Percentiles rank a stretch among this genome's conserved stretches.
Conservation (phyloP, 1,140 invertebrate genomes). For the Nephila pilipes region DNA sequence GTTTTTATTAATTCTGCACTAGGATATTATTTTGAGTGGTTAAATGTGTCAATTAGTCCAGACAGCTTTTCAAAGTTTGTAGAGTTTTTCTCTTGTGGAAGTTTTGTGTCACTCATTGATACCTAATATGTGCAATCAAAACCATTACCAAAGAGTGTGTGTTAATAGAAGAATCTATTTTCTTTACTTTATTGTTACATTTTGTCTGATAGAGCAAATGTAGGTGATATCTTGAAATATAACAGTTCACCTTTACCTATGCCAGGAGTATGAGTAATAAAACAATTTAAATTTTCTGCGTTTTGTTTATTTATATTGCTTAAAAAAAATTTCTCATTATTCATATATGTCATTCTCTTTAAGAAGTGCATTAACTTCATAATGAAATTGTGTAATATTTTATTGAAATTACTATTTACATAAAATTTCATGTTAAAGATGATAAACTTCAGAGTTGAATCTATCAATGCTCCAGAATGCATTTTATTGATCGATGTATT, state of each 20-base stretch:
- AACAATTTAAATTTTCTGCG: constrained; percentile 59
- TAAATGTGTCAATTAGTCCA: background rate
- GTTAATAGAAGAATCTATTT: constrained; percentile 54
- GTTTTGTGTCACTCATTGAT: constrained; percentile 49
- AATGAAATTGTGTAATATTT: too few relatives aligned
- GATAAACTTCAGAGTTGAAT: too few relatives aligned
- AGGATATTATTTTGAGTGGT: background rate
- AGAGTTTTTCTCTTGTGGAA: constrained; percentile 23
- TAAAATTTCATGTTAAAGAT: too few relatives aligned
- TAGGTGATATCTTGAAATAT: constrained; percentile 62
- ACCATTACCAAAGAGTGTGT: constrained; percentile 52
- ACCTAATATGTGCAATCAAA: constrained; percentile 47
- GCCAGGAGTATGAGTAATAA: constrained; percentile 65
- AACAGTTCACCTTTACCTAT: constrained; percentile 65
- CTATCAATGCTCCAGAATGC: too few relatives aligned
- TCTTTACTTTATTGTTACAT: constrained; percentile 69
- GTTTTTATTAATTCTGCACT: background rate
- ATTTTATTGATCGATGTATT: too few relatives aligned
- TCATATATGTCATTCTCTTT: too few relatives aligned
- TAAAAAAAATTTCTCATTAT: too few relatives aligned
- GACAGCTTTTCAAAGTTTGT: background rate
- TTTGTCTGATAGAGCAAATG: background rate
- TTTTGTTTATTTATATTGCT: background rate
- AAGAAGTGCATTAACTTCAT: too few relatives aligned
- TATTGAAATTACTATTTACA: too few relatives aligned